phyloP scores from a whole-genome alignment of 1,140 invertebrate species.

The Lordiphosa clarofinis region DNA sequence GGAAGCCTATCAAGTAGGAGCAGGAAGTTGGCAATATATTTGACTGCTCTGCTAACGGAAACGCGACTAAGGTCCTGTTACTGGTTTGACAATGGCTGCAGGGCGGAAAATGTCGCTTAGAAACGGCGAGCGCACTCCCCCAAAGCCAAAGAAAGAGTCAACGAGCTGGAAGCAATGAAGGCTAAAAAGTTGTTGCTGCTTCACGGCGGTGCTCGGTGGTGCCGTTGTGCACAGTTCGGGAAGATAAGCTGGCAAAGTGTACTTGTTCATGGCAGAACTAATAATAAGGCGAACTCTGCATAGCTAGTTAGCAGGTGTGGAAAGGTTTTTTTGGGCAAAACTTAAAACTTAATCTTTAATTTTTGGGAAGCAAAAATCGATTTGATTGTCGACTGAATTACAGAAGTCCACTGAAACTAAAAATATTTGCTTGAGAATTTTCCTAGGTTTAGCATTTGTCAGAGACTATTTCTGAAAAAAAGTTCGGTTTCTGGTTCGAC shows the following conservation, averaged over 20 bases:
- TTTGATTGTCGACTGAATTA: no score
- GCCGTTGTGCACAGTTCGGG: slow-evolving; percentile 6
- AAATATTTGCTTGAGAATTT: no score
- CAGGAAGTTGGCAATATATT: slow-evolving; percentile 77
- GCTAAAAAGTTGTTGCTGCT: slow-evolving; percentile 62
- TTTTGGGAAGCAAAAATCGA: no score
- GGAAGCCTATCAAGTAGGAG: slow-evolving; percentile 48
- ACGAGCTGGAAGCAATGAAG: slow-evolving; percentile 75
- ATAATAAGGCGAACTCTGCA: slow-evolving; percentile 29
- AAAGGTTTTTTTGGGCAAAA: no score
- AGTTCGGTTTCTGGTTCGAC: no score
- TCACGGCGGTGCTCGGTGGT: slow-evolving; percentile 44
- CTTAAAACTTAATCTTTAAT: no score
- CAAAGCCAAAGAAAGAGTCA: slow-evolving; percentile 27
- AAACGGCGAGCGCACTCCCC: slow-evolving; percentile 23
- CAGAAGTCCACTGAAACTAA: no score
- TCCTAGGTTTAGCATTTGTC: no score
- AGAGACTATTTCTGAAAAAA: no score
- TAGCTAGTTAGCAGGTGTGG: no score
- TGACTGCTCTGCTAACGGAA: slow-evolving; percentile 72
- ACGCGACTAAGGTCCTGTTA: slow-evolving; percentile 49
- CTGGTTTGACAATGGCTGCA: slow-evolving; percentile 35
- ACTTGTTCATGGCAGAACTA: slow-evolving; percentile 14
- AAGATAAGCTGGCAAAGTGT: no score
- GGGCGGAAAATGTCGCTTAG: slow-evolving; percentile 52